Conservation (phyloP, 2,797 vertebrate genomes). For the Alfaro cultratus region DNA sequence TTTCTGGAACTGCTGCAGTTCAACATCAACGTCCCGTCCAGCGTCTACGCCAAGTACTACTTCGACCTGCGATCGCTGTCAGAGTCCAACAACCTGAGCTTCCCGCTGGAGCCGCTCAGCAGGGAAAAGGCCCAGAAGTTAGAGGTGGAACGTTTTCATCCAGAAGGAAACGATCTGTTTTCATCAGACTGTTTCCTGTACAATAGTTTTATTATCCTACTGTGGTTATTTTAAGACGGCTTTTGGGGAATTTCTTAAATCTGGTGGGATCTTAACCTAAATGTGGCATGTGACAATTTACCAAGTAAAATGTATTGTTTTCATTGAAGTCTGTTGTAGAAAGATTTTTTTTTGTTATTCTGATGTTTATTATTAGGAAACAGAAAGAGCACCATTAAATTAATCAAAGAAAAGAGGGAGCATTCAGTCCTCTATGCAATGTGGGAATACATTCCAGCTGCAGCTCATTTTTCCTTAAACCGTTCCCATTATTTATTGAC, state of each 20-base stretch:
- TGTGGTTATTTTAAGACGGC: background rate
- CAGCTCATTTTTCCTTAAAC: background rate
- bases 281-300: background rate
- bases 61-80: conserved; percentile 96
- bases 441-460: background rate
- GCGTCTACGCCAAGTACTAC: conserved; percentile 99
- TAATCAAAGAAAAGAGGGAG: background rate
- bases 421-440: background rate
- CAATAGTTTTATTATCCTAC: background rate
- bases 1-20: conserved; percentile 97
- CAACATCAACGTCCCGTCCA: conserved; percentile 98
- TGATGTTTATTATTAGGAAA: background rate
- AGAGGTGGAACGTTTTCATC: conserved; percentile 80
- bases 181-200: background rate
- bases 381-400: background rate
- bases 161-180: background rate
- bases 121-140: conserved; percentile 93
- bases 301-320: background rate
- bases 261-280: background rate
- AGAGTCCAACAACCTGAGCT: conserved; percentile 94
- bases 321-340: background rate
- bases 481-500: background rate
- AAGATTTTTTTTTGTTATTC: background rate
- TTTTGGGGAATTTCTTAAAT: background rate
- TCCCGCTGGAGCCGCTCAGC: conserved; percentile 94